These are phyloP conservation scores for Halcyon badia DNA, from an alignment of 2,797 vertebrate species.

Conservation along the genomic window DNA sequence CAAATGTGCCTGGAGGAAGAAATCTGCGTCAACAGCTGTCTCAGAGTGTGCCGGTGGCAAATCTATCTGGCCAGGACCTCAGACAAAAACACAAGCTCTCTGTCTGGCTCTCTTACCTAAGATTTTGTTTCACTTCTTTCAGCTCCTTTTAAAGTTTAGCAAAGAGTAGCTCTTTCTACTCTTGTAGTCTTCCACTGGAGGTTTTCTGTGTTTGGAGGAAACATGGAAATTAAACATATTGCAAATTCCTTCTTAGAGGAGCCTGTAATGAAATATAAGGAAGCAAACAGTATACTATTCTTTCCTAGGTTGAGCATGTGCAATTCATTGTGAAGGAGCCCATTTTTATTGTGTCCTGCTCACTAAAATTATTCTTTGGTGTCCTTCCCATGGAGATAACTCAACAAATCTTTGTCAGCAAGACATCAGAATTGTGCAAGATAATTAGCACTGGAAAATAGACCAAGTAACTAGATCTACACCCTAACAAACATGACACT, in stretches of 20 bases:
- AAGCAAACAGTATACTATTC: rapidly evolving
- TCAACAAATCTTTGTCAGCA: background rate
- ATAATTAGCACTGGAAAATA: background rate
- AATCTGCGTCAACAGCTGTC: background rate
- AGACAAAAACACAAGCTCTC: background rate
- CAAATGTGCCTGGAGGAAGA: background rate
- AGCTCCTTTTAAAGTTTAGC: background rate
- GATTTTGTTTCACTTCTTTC: background rate
- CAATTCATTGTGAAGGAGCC: background rate
- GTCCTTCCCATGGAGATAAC: background rate
- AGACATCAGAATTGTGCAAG: background rate
- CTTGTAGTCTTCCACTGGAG: background rate
- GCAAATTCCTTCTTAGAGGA: rapidly evolving
- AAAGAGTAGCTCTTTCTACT: background rate
- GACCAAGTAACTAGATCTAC: background rate
- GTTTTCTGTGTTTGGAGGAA: background rate
- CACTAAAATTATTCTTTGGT: background rate
- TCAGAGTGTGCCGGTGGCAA: background rate
- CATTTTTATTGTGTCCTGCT: background rate
- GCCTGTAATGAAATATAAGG: rapidly evolving
- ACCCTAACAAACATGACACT: background rate
- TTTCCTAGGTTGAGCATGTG: background rate
- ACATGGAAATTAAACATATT: background rate
- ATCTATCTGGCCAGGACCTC: background rate
- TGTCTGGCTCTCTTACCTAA: background rate